A percentile compares a stretch with the other conserved stretches of the same genome.
These are phyloP conservation scores for Gymnarchus niloticus DNA, from an alignment of 2,113 vertebrate genomes.

Conservation along the genomic window DNA sequence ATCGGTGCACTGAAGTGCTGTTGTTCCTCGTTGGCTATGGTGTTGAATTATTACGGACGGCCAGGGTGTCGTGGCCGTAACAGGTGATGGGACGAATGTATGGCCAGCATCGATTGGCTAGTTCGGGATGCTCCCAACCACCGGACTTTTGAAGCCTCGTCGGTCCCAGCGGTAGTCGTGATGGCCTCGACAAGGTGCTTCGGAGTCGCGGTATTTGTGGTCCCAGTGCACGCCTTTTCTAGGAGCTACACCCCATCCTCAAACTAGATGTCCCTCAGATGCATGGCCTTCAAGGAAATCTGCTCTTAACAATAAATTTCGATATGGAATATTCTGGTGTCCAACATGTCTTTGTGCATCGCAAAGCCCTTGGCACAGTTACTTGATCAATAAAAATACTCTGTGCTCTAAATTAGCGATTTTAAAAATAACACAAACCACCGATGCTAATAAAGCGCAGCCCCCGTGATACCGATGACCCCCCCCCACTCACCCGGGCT, in stretches of 20 bases:
- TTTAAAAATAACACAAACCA: not conserved
- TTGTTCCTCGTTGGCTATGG: not conserved
- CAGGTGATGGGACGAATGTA: no score
- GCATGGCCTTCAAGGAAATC: conserved; percentile 32
- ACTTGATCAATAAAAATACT: not conserved
- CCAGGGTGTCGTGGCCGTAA: not conserved
- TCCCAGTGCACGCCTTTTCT: conserved; percentile 38
- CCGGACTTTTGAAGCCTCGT: not conserved
- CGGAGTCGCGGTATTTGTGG: conserved; percentile 16
- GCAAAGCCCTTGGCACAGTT: not conserved
- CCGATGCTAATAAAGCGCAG: not conserved
- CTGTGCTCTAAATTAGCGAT: not conserved
- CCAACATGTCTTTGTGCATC: not conserved
- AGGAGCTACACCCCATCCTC: conserved; percentile 36
- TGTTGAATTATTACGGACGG: not conserved
- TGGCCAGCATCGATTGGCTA: no score
- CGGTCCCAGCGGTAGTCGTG: not conserved
- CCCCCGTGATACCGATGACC: not conserved
- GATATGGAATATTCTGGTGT: conserved; percentile 27
- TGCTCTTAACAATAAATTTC: conserved; percentile 44
- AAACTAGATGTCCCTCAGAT: not conserved
- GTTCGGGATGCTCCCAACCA: no score
- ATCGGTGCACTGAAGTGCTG: no score
- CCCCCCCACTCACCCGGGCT: not conserved
- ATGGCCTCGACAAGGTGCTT: not conserved